Evolutionary conservation across 2,113 vertebrate species (phyloP).

Genomic region (Istiophorus platypterus): DNA sequence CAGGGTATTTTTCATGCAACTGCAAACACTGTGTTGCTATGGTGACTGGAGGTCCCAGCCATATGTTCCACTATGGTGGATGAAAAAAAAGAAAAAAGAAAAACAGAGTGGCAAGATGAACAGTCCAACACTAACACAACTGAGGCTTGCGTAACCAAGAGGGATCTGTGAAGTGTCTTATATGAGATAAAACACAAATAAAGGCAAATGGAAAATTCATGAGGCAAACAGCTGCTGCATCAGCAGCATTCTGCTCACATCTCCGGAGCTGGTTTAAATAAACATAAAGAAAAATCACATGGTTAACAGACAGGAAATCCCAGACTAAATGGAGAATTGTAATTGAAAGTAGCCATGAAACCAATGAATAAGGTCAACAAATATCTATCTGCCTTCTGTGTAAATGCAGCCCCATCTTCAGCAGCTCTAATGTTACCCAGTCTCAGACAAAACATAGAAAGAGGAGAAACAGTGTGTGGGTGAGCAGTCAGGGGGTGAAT

Average conservation of each 20-base stretch:
- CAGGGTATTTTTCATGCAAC: conserved; percentile 56
- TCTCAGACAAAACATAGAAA: conserved; percentile 31
- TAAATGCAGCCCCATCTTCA: background rate
- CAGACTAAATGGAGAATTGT: background rate
- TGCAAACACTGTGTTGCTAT: conserved; percentile 80
- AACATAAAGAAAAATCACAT: background rate
- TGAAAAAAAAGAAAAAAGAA: background rate
- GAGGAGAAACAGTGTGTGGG: conserved; percentile 11
- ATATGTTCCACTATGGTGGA: conserved; percentile 74
- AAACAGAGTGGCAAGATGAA: conserved; percentile 21
- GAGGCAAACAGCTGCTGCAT: conserved; percentile 17
- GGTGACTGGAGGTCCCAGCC: conserved; percentile 74
- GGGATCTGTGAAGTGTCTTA: conserved; percentile 13
- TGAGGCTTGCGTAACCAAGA: conserved; percentile 4
- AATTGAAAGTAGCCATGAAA: background rate
- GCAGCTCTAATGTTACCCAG: conserved; percentile 1
- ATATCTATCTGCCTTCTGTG: conserved; percentile 4
- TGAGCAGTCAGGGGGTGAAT: conserved; percentile 41
- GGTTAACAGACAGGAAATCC: background rate
- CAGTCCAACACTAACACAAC: conserved; percentile 28
- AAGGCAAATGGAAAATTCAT: conserved; percentile 9
- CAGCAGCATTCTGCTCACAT: conserved; percentile 28
- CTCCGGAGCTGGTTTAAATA: background rate
- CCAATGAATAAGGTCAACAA: conserved; percentile 11
- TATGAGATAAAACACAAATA: background rate